These are phyloP conservation scores for Arremon aurantiirostris DNA, from an alignment of 2,797 vertebrate species.

Conservation along the genomic window DNA sequence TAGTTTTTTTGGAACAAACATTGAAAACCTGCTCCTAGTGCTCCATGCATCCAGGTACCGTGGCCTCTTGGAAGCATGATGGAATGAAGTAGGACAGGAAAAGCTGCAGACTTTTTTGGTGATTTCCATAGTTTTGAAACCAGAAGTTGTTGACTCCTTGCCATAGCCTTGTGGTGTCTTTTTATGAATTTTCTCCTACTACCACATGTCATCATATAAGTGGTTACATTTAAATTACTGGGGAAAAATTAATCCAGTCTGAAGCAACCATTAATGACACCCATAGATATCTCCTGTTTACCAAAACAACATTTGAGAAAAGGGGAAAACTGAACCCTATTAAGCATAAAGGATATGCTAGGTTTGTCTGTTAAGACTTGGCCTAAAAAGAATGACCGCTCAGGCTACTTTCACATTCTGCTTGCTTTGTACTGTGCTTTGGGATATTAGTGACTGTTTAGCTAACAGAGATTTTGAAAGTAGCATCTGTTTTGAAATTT, in stretches of 20 bases:
- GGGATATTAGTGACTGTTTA: neutral
- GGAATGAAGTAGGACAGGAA: neutral
- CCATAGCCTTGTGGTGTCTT: neutral
- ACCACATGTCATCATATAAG: neutral
- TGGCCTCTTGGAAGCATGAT: neutral
- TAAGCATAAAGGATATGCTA: neutral
- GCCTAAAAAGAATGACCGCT: neutral
- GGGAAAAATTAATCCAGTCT: neutral
- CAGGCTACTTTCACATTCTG: neutral
- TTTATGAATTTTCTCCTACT: neutral
- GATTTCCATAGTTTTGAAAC: neutral
- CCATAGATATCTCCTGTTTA: neutral
- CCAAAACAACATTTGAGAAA: neutral
- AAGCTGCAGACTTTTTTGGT: neutral
- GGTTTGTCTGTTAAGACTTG: neutral
- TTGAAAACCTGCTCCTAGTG: neutral
- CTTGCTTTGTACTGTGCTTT: neutral
- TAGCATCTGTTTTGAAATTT: neutral
- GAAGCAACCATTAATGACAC: neutral
- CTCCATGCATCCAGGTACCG: neutral
- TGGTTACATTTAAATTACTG: slow-evolving; percentile 1
- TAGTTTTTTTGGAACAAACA: neutral
- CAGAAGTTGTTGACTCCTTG: neutral
- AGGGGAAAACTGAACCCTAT: neutral
- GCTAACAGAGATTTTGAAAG: neutral